Evolutionary conservation across 2,113 vertebrate genomes (phyloP).

Genomic region (Machaerirhynchus nigripectus): DNA sequence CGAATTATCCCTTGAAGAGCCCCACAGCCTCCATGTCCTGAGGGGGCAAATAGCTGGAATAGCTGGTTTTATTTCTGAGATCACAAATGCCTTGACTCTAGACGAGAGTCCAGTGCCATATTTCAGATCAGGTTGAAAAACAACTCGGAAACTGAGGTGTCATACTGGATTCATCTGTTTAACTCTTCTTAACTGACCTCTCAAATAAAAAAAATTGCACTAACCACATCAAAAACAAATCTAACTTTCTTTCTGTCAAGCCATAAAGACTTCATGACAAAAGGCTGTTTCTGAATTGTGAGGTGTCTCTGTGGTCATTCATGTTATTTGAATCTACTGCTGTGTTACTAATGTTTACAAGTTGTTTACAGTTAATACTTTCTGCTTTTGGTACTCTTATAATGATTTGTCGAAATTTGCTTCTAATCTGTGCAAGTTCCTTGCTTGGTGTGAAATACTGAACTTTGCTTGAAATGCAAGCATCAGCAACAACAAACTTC

Average conservation of each 20-base stretch:
- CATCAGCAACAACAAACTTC: neutral
- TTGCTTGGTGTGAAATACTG: neutral
- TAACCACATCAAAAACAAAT: slow-evolving; percentile 50
- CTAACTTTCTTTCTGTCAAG: slow-evolving; percentile 45
- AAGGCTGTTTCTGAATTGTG: slow-evolving; percentile 7
- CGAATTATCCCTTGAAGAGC: neutral
- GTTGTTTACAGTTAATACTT: neutral
- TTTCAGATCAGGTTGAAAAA: slow-evolving; percentile 36
- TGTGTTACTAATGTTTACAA: slow-evolving; percentile 30
- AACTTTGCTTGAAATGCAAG: neutral
- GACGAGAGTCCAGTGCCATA: neutral
- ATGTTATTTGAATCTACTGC: neutral
- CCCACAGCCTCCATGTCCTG: neutral
- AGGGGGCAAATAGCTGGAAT: neutral
- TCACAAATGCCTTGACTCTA: slow-evolving; percentile 14
- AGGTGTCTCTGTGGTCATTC: neutral
- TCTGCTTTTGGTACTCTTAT: neutral
- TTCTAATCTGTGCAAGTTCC: neutral
- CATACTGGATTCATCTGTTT: slow-evolving; percentile 38
- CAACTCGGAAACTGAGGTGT: neutral
- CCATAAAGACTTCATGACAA: slow-evolving; percentile 29
- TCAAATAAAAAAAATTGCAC: slow-evolving; percentile 72
- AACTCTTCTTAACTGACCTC: slow-evolving; percentile 60
- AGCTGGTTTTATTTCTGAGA: slow-evolving; percentile 37
- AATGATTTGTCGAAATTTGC: neutral